Percentiles rank a stretch among this genome's conserved stretches.
Conservation (phyloP, 2,113 vertebrate species). For the Mormoops blainvillei region DNA sequence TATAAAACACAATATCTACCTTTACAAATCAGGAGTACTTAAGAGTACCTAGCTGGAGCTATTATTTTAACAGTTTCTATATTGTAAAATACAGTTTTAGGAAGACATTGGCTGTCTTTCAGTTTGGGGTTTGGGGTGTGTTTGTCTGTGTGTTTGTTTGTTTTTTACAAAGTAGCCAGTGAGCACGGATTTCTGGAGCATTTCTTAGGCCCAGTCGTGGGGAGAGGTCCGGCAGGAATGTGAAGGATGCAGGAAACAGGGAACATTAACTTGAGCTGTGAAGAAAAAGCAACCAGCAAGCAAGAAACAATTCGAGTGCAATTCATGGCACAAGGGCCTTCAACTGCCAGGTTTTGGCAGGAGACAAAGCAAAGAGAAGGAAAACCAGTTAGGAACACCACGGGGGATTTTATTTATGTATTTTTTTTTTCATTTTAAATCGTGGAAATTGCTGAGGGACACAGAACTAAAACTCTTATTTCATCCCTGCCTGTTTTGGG, state of each 20-base stretch:
- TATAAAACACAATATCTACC: background rate
- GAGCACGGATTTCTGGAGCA: background rate
- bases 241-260: background rate
- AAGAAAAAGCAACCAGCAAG: background rate
- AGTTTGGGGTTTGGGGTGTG: background rate
- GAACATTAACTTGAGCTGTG: background rate
- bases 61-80: background rate
- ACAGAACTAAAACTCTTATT: background rate
- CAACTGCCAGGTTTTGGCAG: background rate
- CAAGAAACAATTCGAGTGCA: background rate
- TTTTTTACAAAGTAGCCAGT: background rate
- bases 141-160: background rate
- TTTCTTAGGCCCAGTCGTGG: background rate
- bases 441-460: background rate
- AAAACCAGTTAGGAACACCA: background rate
- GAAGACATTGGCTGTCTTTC: background rate
- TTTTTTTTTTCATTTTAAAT: background rate
- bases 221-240: background rate
- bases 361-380: background rate
- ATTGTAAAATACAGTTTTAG: background rate
- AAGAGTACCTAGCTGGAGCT: background rate
- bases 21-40: background rate
- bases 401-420: background rate
- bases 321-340: background rate
- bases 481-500: background rate